These are phyloP conservation scores for Reticulitermes speratus DNA, from an alignment of 1,140 invertebrate species.

Conservation along the genomic window DNA sequence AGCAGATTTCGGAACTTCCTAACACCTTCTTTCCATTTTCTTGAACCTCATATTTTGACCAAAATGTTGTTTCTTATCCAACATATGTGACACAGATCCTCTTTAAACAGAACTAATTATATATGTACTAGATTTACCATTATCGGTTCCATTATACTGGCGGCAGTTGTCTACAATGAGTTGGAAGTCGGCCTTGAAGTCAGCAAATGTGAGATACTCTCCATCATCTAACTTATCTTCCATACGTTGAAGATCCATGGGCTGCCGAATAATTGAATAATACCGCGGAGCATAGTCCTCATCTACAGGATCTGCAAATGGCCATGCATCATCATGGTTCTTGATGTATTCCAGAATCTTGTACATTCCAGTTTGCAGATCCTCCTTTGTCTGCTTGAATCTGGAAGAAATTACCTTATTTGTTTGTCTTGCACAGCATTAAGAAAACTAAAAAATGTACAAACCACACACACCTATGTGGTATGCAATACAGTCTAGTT, in stretches of 20 bases:
- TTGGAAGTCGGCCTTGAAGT: slow-evolving; percentile 85
- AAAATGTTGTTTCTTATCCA: too few species aligned
- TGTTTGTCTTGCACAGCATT: too few species aligned
- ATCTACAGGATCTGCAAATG: slow-evolving; percentile 86
- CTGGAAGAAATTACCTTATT: slow-evolving; percentile 50
- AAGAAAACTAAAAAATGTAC: too few species aligned
- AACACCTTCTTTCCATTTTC: too few species aligned
- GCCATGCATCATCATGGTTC: slow-evolving; percentile 87
- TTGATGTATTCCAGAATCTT: slow-evolving; percentile 83
- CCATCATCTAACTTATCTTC: slow-evolving; percentile 81
- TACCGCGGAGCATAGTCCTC: slow-evolving; percentile 85
- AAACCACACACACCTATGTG: too few species aligned
- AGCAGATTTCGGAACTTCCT: too few species aligned
- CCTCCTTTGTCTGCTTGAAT: slow-evolving; percentile 75
- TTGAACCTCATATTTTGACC: too few species aligned
- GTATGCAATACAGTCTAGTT: too few species aligned
- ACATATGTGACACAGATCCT: neutral
- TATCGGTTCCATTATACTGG: slow-evolving; percentile 87
- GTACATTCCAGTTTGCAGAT: slow-evolving; percentile 82
- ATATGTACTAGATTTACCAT: slow-evolving; percentile 62
- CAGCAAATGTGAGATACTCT: slow-evolving; percentile 72
- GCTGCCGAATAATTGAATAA: slow-evolving; percentile 56
- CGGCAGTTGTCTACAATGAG: slow-evolving; percentile 89
- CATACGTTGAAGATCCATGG: slow-evolving; percentile 87
- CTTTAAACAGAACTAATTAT: neutral